These are phyloP conservation scores for Aphodius granarius DNA, from an alignment of 2,888 invertebrate species.

Conservation along the genomic window DNA sequence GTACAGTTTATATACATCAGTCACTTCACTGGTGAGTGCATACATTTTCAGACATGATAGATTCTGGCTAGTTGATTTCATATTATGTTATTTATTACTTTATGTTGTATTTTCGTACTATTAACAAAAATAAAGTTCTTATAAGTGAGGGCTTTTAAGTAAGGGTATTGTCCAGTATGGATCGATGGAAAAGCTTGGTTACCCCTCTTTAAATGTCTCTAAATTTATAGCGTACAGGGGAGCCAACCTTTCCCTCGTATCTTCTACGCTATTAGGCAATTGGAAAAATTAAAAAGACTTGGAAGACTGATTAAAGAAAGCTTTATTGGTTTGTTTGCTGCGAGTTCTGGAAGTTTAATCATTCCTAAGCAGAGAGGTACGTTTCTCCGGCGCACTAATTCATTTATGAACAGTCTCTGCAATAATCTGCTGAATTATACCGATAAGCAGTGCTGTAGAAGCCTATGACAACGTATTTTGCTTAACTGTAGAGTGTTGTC, in stretches of 20 bases:
- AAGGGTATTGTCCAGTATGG: background rate
- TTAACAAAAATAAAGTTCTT: background rate
- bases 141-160: background rate
- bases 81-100: background rate
- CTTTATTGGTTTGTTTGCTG: constrained; percentile 5
- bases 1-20: too few species aligned
- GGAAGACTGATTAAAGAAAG: constrained; percentile 2
- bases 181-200: background rate
- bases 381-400: background rate
- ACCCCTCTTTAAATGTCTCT: background rate
- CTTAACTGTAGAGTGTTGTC: too few species aligned
- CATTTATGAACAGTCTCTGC: background rate
- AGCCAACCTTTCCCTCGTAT: background rate
- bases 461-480: too few species aligned
- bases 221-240: background rate
- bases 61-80: background rate
- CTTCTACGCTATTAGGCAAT: constrained; percentile 9
- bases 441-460: too few species aligned
- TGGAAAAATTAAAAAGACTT: constrained; percentile 11
- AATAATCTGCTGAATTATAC: too few species aligned
- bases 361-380: background rate
- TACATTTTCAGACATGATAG: too few species aligned
- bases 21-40: too few species aligned
- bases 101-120: background rate
- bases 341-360: background rate